A percentile compares a stretch with the other conserved stretches of the same genome.
Evolutionary conservation across 2,888 invertebrate species (phyloP).

Genomic region (Exephanes ischioxanthus): DNA sequence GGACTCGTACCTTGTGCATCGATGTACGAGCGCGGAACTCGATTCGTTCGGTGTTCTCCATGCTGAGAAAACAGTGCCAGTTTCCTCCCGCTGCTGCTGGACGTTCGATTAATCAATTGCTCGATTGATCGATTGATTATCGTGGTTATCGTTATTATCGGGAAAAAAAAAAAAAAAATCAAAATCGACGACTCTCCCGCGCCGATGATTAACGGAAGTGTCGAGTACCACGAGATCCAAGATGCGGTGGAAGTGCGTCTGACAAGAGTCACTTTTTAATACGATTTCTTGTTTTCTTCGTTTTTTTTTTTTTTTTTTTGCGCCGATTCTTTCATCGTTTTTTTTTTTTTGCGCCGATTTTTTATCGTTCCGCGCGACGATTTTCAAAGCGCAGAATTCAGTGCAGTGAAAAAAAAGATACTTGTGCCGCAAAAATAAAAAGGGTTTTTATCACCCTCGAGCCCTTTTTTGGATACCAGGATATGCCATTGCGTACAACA

Average conservation of each 20-base stretch:
- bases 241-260: slow-evolving; percentile 72
- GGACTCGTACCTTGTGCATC: slow-evolving; percentile 31
- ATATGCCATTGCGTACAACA: slow-evolving; percentile 83
- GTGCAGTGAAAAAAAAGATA: slow-evolving; percentile 49
- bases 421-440: slow-evolving; percentile 51
- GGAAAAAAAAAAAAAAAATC: not conserved
- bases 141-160: not conserved
- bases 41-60: slow-evolving; percentile 11
- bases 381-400: slow-evolving; percentile 10
- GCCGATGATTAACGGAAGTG: slow-evolving; percentile 21
- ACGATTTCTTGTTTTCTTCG: not conserved
- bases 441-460: slow-evolving; percentile 48
- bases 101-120: slow-evolving; percentile 25
- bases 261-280: slow-evolving; percentile 42
- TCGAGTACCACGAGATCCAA: slow-evolving; percentile 33
- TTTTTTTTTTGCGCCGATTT: not conserved
- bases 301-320: not conserved
- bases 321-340: no score
- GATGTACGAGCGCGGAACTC: slow-evolving; percentile 19
- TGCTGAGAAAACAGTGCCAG: slow-evolving; percentile 10
- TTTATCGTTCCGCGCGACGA: not conserved
- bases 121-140: slow-evolving; percentile 12
- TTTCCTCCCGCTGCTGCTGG: not conserved
- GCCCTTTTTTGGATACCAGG: slow-evolving; percentile 79
- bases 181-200: not conserved